Conservation (phyloP, 1,140 invertebrate genomes). For the Nasonia vitripennis region DNA sequence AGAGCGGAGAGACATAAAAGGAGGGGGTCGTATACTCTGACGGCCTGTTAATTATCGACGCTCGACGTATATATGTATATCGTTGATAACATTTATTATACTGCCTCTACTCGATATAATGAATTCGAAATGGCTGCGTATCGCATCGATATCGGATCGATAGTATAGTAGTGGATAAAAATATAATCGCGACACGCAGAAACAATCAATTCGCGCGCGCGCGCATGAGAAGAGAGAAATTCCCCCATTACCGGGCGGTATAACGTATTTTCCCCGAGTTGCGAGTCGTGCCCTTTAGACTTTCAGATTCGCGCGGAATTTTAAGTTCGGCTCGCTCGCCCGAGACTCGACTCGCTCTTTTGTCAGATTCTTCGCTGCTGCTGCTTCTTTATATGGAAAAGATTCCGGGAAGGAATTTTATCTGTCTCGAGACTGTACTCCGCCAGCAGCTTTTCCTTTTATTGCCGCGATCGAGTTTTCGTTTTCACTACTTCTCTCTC, state of each 20-base stretch:
- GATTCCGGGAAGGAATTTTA: constrained; percentile 44
- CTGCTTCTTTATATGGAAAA: constrained; percentile 28
- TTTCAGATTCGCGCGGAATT: constrained; percentile 49
- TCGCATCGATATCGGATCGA: too few relatives aligned
- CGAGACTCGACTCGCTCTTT: constrained; percentile 29
- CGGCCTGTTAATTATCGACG: not conserved
- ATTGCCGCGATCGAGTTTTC: constrained; percentile 25
- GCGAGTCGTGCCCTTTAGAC: constrained; percentile 31
- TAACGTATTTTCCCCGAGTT: constrained; percentile 35
- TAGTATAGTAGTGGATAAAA: too few relatives aligned
- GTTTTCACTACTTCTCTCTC: not conserved
- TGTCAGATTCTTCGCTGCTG: constrained; percentile 26
- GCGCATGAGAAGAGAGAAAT: constrained; percentile 11
- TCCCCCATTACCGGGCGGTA: constrained; percentile 22
- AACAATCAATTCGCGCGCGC: constrained; percentile 36
- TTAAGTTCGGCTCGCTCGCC: constrained; percentile 33
- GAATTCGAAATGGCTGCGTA: too few relatives aligned
- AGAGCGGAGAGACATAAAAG: not conserved
- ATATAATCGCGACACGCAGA: not conserved
- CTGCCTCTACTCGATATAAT: too few relatives aligned
- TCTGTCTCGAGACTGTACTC: constrained; percentile 2
- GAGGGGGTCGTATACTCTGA: not conserved
- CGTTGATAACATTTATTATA: too few relatives aligned
- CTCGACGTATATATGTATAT: not conserved
- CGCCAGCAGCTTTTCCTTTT: constrained; percentile 6